Base-by-base conservation (phyloP, 2,113 vertebrate species). In the Tragelaphus scriptus region DNA sequence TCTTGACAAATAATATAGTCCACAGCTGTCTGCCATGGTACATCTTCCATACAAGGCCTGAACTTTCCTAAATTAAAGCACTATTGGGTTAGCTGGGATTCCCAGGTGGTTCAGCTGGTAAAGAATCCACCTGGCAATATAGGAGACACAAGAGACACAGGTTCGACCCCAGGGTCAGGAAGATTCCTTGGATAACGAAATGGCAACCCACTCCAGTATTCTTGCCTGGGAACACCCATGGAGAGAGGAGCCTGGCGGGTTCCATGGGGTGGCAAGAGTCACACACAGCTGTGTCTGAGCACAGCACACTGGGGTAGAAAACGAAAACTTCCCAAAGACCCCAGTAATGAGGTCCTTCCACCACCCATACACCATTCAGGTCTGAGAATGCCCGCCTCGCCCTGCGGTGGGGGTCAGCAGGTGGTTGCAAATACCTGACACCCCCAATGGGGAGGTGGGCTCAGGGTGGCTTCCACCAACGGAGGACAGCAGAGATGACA, bases 291-390 rank as follows among this genome's bases (percentile, higher is more conserved):
- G 68, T 71, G 68, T 71, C n/a, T 40, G n/a, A 10, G 68, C n/a
- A 12, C n/a, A 71, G 68, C 68, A 40, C 19, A 5, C n/a, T 28
- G 47, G 4, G 77, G 15, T 30, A 36, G 32, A 36, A 26, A 44
- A 53, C 0, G 0, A 15, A 14, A 82, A 4, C 44, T 21, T 26
- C 47, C 89, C 47, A 56, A 59, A 12, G 40, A 16, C 21, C 58
- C 56, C 71, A 1, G 25, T 3, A 19, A 53, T 0, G 0, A 36
- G n/a, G n/a, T 21, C n/a, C 12, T 23, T 6, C 68, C n/a, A 12
- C 19, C 68, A 40, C 68, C 10, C n/a, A 40, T 10, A 23, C 19
- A 23, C n/a, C n/a, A 12, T 2, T 23, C 79, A 53, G 23, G 21
- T 5, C 23, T 21, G 5, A 30, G 58, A 4, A 7, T 2, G 23